phyloP scores from a whole-genome alignment of 2,797 vertebrate species.

The Anas bahamensis region DNA sequence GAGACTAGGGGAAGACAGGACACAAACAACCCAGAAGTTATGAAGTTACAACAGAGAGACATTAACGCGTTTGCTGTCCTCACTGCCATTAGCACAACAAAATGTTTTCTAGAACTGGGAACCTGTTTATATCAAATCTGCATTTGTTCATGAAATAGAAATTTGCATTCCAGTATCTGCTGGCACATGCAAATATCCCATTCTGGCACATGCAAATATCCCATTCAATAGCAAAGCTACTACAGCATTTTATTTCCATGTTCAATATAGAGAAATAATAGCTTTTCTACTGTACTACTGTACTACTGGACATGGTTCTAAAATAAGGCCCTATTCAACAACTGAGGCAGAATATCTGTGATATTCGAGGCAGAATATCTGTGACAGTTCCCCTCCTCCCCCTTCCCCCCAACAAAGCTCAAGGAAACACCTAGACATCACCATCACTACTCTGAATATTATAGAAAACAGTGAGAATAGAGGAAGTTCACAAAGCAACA shows the following conservation, averaged over 20 bases:
- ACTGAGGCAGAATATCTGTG: not conserved
- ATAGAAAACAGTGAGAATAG: not conserved
- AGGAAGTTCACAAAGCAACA: not conserved
- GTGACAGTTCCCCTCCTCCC: not conserved
- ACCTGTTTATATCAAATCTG: not conserved
- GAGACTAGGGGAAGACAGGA: not conserved
- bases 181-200: not conserved
- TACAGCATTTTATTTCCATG: not conserved
- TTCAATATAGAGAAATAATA: not conserved
- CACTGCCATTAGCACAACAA: not conserved
- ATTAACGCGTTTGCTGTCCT: not conserved
- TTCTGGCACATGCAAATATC: not conserved
- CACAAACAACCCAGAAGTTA: not conserved
- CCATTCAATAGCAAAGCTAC: not conserved
- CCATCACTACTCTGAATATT: not conserved
- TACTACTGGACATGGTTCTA: not conserved
- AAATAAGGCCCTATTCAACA: not conserved
- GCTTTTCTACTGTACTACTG: not conserved
- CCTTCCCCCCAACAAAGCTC: not conserved
- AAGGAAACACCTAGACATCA: not conserved
- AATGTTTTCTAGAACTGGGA: not conserved
- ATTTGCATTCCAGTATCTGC: not conserved
- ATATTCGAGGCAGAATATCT: not conserved
- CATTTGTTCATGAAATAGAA: slow-evolving; percentile 24
- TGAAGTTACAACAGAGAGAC: not conserved